Evolutionary conservation across 2,113 vertebrate genomes (phyloP), one percentile per base, ranked within the genome.

Genomic region (Oreochromis niloticus): DNA sequence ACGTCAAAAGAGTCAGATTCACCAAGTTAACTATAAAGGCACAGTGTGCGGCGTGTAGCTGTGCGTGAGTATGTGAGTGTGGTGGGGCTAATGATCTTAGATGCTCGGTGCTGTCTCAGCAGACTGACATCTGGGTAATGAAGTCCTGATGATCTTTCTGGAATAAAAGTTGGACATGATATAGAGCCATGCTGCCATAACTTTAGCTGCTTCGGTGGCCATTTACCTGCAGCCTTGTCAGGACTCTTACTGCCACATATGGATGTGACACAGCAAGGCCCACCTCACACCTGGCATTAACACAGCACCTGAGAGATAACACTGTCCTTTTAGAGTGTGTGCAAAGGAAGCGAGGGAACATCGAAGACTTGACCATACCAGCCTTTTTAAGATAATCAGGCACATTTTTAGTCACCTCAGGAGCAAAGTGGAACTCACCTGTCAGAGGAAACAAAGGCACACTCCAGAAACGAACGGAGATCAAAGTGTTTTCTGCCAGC

Each of bases 51-150:
- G 46, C 30, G 39, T 4, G n/a, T 1, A 9, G 85, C 41, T 4
- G 30, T 5, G 79, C 6, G 73, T 83, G 85, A 82, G 85, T 61
- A 17, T 19, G 78, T 24, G 87, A 52, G 82, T 75, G 82, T 52
- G 54, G 82, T 41, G 19, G 36, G 54, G 84, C 59, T 88, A 80
- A 90, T 89, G 85, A 93, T 91, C 91, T 79, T 68, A 75, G 68
- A 43, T 22, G 27, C 81, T 16, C 13, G 27, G 48, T 81, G 86
- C 85, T 81, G 83, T 88, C 92, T 92, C 63, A 75, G 85, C 90
- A 89, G 92, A 95, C 83, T 92, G 95, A 89, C 95, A 95, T 90
- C 84, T 87, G 86, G 88, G 93, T 95, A 95, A 95, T 95, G 92
- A 93, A 95, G 94, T 90, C 91, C 90, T 91, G 87, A 87, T 93